These are phyloP conservation scores for Hybos culiciformis DNA, from an alignment of 2,888 invertebrate genomes.

Conservation along the genomic window DNA sequence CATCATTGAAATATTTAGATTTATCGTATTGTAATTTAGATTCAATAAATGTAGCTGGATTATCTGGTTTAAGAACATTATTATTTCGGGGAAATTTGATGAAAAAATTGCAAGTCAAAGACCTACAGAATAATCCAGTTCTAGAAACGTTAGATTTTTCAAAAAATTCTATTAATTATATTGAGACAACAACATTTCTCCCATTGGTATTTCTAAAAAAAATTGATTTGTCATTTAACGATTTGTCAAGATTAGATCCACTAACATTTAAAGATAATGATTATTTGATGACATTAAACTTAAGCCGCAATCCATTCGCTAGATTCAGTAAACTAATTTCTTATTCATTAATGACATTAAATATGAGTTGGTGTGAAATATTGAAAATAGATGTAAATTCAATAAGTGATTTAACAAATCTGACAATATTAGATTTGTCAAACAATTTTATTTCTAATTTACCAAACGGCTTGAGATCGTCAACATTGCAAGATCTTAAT, in stretches of 20 bases:
- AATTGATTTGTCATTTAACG: constrained; percentile 58
- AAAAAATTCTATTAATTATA: constrained; percentile 46
- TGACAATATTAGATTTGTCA: constrained; percentile 48
- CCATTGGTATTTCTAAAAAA: constrained; percentile 42
- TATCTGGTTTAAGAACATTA: constrained; percentile 45
- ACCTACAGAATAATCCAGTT: constrained; percentile 47
- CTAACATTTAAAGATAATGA: constrained; percentile 46
- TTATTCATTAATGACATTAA: constrained; percentile 42
- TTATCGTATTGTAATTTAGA: constrained; percentile 49
- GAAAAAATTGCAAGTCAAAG: constrained; percentile 39
- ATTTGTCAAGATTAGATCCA: constrained; percentile 44
- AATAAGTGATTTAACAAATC: constrained; percentile 43
- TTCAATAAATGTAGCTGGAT: constrained; percentile 43
- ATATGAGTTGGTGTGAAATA: constrained; percentile 55
- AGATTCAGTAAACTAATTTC: constrained; percentile 44
- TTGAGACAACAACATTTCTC: constrained; percentile 47
- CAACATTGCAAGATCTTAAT: constrained; percentile 46
- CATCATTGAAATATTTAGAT: constrained; percentile 43
- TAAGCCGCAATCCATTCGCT: constrained; percentile 51
- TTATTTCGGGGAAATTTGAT: constrained; percentile 51
- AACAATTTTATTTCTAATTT: constrained; percentile 49
- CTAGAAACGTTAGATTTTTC: constrained; percentile 50
- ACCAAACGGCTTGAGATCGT: constrained; percentile 47
- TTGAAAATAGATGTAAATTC: constrained; percentile 41
- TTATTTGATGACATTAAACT: constrained; percentile 43